phyloP scores from a whole-genome alignment of 2,113 vertebrate genomes.

The Erpornis zantholeuca region DNA sequence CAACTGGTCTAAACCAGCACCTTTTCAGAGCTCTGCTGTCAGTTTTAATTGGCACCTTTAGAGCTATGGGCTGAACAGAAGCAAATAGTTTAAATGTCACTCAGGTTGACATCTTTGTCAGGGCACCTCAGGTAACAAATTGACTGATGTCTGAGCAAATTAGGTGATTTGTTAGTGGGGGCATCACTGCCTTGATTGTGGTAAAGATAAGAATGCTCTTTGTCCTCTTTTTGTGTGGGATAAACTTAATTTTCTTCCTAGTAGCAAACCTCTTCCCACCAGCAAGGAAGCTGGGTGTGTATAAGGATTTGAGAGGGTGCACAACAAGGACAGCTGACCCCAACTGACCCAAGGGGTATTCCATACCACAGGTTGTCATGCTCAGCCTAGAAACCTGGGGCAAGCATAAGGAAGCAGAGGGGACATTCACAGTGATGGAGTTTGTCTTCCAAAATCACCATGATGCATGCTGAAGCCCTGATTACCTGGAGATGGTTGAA shows the following conservation, averaged over 20 bases:
- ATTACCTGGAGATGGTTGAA: background rate
- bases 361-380: too few species aligned
- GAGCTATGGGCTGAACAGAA: conserved; percentile 7
- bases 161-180: background rate
- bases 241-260: background rate
- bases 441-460: fast-evolving
- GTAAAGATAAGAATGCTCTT: background rate
- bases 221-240: background rate
- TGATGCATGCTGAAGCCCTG: fast-evolving
- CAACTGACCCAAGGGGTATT: background rate
- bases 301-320: background rate
- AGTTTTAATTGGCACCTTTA: conserved; percentile 60
- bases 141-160: background rate
- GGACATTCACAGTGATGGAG: fast-evolving
- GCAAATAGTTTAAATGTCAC: conserved; percentile 46
- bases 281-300: background rate
- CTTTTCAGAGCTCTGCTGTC: background rate
- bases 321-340: background rate
- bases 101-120: background rate
- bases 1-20: background rate
- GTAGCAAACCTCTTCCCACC: background rate
- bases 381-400: background rate
- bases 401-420: fast-evolving
- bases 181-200: background rate
- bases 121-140: background rate